Conservation (phyloP, 2,113 vertebrate genomes). For the Petroica traversi region DNA sequence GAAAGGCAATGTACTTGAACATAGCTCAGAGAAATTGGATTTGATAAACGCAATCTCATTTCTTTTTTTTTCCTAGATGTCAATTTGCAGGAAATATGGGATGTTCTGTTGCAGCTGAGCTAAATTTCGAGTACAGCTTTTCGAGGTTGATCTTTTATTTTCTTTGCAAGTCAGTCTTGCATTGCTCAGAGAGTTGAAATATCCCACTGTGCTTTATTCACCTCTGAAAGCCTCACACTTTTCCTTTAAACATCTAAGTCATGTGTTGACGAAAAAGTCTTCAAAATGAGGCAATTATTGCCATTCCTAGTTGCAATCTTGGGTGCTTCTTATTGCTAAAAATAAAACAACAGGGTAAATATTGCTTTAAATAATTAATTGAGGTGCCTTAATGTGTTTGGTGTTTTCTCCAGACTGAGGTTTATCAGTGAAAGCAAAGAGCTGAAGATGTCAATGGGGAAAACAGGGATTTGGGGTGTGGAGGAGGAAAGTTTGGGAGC, state of each 20-base stretch:
- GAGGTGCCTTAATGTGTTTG: neutral
- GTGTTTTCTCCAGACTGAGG: neutral
- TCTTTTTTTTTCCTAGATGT: neutral
- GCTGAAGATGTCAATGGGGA: neutral
- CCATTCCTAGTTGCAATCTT: neutral
- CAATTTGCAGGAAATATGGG: neutral
- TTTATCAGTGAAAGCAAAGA: neutral
- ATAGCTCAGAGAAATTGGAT: conserved; percentile 11
- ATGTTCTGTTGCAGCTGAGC: conserved; percentile 10
- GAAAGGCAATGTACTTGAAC: neutral
- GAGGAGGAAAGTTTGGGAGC: neutral
- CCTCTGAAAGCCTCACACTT: neutral
- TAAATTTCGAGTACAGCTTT: conserved; percentile 9
- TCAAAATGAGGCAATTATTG: neutral
- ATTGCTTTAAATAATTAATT: conserved; percentile 47
- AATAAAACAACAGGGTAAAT: conserved; percentile 24
- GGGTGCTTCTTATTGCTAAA: conserved; percentile 19
- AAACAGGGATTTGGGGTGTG: neutral
- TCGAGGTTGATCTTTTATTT: neutral
- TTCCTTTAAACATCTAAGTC: neutral
- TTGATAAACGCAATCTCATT: neutral
- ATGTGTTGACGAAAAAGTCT: neutral
- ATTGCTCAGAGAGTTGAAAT: neutral
- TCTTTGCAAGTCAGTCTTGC: neutral
- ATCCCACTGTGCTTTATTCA: neutral